These are phyloP conservation scores for Epinephelus cyanopodus DNA, from an alignment of 2,113 vertebrate species.

Conservation along the genomic window DNA sequence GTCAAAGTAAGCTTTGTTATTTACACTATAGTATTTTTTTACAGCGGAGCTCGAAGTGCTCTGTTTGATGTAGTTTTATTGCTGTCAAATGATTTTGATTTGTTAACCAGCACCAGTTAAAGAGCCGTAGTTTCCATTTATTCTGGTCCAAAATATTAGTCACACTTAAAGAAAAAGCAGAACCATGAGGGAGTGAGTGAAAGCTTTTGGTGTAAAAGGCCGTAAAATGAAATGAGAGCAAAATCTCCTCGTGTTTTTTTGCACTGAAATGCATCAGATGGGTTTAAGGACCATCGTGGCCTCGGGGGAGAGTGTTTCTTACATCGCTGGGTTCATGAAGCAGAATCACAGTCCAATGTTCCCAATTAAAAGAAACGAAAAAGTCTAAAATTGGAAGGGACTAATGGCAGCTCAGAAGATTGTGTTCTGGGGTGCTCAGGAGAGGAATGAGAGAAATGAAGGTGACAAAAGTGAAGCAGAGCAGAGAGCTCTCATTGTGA, in stretches of 20 bases:
- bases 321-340: constrained; percentile 29
- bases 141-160: background rate
- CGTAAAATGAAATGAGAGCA: constrained; percentile 9
- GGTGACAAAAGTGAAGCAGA: constrained; percentile 33
- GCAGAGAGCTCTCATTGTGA: constrained; percentile 19
- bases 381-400: constrained; percentile 43
- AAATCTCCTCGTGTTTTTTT: background rate
- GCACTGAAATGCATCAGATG: constrained; percentile 10
- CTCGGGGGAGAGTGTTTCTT: constrained; percentile 15
- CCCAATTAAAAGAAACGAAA: constrained; percentile 31
- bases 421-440: constrained; percentile 35
- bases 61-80: constrained; percentile 45
- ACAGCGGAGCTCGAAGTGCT: constrained; percentile 35
- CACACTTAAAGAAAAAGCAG: background rate
- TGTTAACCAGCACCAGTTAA: background rate
- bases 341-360: constrained; percentile 51
- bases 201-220: background rate
- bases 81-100: constrained; percentile 32
- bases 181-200: background rate
- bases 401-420: constrained; percentile 53
- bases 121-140: background rate
- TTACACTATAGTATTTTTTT: constrained; percentile 54
- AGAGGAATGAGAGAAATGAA: constrained; percentile 32
- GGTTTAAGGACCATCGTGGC: constrained; percentile 10
- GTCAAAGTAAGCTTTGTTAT: constrained; percentile 55